Percentiles rank a stretch among this genome's conserved stretches.
Evolutionary conservation across 2,113 vertebrate genomes (phyloP).

Genomic region (Pterocles orientalis): DNA sequence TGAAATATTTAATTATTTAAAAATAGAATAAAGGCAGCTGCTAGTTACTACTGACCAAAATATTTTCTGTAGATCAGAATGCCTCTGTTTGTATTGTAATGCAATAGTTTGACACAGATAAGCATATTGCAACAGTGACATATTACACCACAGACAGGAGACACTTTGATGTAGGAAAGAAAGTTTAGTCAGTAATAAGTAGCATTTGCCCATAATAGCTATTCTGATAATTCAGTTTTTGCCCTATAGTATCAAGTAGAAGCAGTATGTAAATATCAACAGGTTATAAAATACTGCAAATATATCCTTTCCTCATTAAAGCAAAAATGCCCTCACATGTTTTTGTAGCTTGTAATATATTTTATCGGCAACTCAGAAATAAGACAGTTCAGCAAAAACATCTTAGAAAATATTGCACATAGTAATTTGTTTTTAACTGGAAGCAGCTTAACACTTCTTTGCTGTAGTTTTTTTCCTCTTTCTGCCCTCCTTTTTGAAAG

Average conservation of each 20-base stretch:
- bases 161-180: conserved; percentile 17
- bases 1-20: conserved; percentile 47
- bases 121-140: conserved; percentile 51
- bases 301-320: not conserved
- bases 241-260: not conserved
- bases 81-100: conserved; percentile 48
- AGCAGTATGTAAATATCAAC: not conserved
- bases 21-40: conserved; percentile 62
- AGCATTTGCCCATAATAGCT: not conserved
- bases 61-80: conserved; percentile 32
- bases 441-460: not conserved
- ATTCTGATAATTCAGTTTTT: not conserved
- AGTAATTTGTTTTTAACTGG: not conserved
- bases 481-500: not conserved
- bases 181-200: not conserved
- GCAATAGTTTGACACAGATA: conserved; percentile 30
- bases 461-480: not conserved
- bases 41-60: conserved; percentile 4
- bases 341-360: fast-evolving
- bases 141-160: conserved; percentile 33
- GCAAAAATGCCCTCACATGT: not conserved
- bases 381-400: not conserved
- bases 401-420: not conserved
- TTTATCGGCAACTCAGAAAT: not conserved
- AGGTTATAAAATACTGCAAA: not conserved